Conservation (phyloP, 2,888 invertebrate species). For the Eulithis testata region DNA sequence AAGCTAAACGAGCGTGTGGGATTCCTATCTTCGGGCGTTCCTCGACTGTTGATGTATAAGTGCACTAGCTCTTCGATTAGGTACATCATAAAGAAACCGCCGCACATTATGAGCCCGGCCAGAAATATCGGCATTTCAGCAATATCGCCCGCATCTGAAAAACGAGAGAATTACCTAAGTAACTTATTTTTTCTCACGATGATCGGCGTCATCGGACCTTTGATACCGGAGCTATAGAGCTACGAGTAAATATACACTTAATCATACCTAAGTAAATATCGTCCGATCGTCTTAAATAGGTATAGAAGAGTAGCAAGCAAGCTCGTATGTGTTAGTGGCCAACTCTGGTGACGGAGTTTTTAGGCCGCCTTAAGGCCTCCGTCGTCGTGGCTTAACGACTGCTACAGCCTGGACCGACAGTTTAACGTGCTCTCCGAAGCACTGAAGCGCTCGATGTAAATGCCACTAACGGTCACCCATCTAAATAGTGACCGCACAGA, state of each 20-base stretch:
- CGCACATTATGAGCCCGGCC: conserved; percentile 90
- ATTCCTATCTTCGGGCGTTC: conserved; percentile 61
- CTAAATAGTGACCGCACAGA: too few relatives aligned
- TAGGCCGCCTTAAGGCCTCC: too few relatives aligned
- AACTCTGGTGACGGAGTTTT: too few relatives aligned
- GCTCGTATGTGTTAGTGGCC: too few relatives aligned
- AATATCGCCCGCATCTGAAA: conserved; percentile 74
- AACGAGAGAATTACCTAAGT: neutral
- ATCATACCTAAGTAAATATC: too few relatives aligned
- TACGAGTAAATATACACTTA: neutral
- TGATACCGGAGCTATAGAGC: conserved; percentile 1
- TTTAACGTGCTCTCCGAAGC: too few relatives aligned
- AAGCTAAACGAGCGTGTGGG: conserved; percentile 70
- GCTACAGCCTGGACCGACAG: too few relatives aligned
- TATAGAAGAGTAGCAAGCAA: too few relatives aligned
- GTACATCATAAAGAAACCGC: conserved; percentile 90
- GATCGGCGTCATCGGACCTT: neutral
- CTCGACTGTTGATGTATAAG: conserved; percentile 85
- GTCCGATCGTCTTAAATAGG: neutral
- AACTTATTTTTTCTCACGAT: too few relatives aligned
- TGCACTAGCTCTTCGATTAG: conserved; percentile 92
- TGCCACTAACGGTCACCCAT: too few relatives aligned
- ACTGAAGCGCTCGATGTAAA: too few relatives aligned
- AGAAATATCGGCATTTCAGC: conserved; percentile 85
- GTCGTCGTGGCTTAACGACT: too few relatives aligned